Conservation (phyloP, 2,113 vertebrate species). For the Hippocampus mohnikei region DNA sequence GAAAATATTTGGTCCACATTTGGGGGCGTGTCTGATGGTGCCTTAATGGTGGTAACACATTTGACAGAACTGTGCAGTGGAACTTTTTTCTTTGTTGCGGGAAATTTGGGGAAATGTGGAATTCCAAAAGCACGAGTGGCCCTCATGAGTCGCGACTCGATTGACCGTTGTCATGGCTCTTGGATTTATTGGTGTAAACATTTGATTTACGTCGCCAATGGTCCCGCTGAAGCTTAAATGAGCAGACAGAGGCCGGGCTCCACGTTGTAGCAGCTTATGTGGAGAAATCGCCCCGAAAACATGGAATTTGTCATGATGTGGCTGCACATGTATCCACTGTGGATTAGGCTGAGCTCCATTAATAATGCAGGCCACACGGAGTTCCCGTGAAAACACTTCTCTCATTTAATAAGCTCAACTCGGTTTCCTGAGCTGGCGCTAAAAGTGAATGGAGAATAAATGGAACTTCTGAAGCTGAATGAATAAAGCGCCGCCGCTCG, state of each 20-base stretch:
- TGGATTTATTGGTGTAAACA: neutral
- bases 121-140: neutral
- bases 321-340: slow-evolving; percentile 37
- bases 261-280: slow-evolving; percentile 15
- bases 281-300: slow-evolving; percentile 31
- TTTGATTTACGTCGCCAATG: neutral
- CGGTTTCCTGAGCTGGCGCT: slow-evolving; percentile 6
- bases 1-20: too few relatives aligned
- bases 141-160: neutral
- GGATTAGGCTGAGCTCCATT: slow-evolving; percentile 43
- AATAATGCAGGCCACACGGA: slow-evolving; percentile 56
- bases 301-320: slow-evolving; percentile 40
- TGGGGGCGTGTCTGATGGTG: neutral
- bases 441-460: slow-evolving; percentile 15
- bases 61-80: neutral
- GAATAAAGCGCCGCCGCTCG: slow-evolving; percentile 9
- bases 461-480: slow-evolving; percentile 21
- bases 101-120: neutral
- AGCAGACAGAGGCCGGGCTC: slow-evolving; percentile 14
- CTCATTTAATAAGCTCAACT: slow-evolving; percentile 41
- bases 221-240: slow-evolving; percentile 13
- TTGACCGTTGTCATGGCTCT: neutral
- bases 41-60: too few relatives aligned
- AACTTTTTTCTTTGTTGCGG: too few relatives aligned
- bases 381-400: slow-evolving; percentile 50